Base-by-base conservation (phyloP, 2,888 invertebrate genomes). In the Synergus itoensis region DNA sequence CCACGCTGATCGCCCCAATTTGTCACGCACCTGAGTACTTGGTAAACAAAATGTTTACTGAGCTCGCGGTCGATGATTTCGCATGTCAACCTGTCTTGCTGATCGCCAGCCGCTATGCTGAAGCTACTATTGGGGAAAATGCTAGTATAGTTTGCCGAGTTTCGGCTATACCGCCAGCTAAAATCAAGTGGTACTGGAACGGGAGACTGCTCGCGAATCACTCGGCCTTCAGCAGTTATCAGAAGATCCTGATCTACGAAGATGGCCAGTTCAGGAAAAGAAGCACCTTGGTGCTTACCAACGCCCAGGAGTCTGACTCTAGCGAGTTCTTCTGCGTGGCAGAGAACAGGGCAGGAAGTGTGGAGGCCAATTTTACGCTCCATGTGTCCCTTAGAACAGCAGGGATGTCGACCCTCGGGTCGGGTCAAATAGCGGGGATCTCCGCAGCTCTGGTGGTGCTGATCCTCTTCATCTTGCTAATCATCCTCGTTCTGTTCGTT, bases 321-420 rank as follows among this genome's bases (percentile, higher is more conserved):
- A 96, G 95, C 79, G 97, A 97, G 88, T 97, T 98, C 92, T 96
- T 96, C 91, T 98, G 98, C 92, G 96, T 97, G 1, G 98, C 98
- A 11, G 97, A 97, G 92, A 98, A 98, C 92, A 95, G 96, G 81
- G 98, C 97, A 4, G 98, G 98, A 36, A 96, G 95, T 88, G 96
- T 96, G 48, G 97, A 97, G 93, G 97, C 97, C 16, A 98, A 98
- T 92, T 98, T 98, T 89, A 98, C 98, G 57, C 93, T 98, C 62
- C 96, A 96, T 89, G 96, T 98, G 77, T 95, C 96, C 77, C 94
- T 96, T 92, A 93, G 95, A 80, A 94, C 96, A 67, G 96, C 96
- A 43, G 97, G 97, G 76, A 96, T 97, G 94, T 96, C 96, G 3
- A 96, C 96, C 0, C 92, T 98, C 80, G 97, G 96, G 73, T 96